Base-by-base conservation (phyloP, 2,113 vertebrate genomes). In the Procapra przewalskii region DNA sequence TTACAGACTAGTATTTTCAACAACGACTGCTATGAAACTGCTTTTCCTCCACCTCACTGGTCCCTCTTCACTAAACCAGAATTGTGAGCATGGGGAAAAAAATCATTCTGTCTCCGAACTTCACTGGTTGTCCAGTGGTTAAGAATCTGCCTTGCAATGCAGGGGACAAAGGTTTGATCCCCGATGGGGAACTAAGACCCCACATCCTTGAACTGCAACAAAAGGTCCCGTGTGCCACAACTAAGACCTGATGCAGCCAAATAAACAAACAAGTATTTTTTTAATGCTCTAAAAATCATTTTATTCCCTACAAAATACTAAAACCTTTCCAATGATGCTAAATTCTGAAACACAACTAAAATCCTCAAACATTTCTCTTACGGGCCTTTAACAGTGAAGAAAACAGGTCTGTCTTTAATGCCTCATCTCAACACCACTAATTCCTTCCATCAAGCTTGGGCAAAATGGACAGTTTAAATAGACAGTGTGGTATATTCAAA, bases 361-460 rank as follows among this genome's bases (percentile, higher is more conserved):
- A 54, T 88, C 33, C 57, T 94, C 45, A 43, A 60, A 95, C 31
- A 50, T 36, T 96, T 96, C 89, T 80, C 43, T 52, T n/a, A 71
- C 36, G 14, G 31, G 52, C 62, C 59, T 96, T 88, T 60, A 43
- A 43, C 5, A 86, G 54, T 71, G 52, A 88, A 54, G 45, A 89
- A 52, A 64, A 10, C n/a, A 94, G 64, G 64, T 92, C 16, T 43
- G n/a, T 81, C 67, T 94, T 54, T 67, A 85, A 52, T 55, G 59
- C 54, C 71, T n/a, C 9, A 86, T 55, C 52, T 57, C 88, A 21
- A 95, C 43, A 86, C 3, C 59, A 67, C 21, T 62, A 79, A 77
- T 43, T 62, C 77, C 91, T 85, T 62, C 85, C 9, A 83, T 96
- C 95, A 96, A 95, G 92, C 52, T 92, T 62, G 60, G 90, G 89